Percentiles rank a stretch among this genome's conserved stretches.
Evolutionary conservation across 1,140 invertebrate species (phyloP).

Genomic region (Dendroctonus valens): DNA sequence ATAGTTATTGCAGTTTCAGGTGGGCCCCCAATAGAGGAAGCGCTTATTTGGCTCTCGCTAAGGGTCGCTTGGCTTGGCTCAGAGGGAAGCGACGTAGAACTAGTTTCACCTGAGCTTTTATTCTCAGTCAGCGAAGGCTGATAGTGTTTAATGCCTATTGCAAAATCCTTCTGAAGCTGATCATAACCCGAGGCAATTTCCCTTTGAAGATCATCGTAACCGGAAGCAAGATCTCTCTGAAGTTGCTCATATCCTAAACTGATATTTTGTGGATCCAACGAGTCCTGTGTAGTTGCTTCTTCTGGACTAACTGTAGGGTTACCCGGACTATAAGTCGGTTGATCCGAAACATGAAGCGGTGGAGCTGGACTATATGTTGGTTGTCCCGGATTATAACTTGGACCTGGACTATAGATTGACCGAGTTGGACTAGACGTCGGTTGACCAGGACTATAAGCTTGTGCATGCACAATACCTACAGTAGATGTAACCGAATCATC

Average conservation of each 20-base stretch:
- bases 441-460: constrained; percentile 17
- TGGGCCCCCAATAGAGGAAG: not conserved
- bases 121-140: not conserved
- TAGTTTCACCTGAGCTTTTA: no score
- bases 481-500: constrained; percentile 35
- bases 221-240: constrained; percentile 9
- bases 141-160: constrained; percentile 9
- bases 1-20: no score
- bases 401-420: not conserved
- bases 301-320: constrained; percentile 20
- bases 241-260: constrained; percentile 6
- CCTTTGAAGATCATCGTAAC: not conserved
- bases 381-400: constrained; percentile 12
- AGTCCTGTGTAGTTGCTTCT: not conserved
- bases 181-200: constrained; percentile 6
- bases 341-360: not conserved
- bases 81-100: not conserved
- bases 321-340: constrained; percentile 15
- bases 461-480: constrained; percentile 8
- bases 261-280: not conserved
- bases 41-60: not conserved
- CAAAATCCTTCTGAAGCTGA: constrained; percentile 13
- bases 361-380: constrained; percentile 19
- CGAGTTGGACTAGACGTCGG: constrained; percentile 11
- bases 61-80: not conserved